Evolutionary conservation across 2,113 vertebrate genomes (phyloP).

Genomic region (Plotosus lineatus): DNA sequence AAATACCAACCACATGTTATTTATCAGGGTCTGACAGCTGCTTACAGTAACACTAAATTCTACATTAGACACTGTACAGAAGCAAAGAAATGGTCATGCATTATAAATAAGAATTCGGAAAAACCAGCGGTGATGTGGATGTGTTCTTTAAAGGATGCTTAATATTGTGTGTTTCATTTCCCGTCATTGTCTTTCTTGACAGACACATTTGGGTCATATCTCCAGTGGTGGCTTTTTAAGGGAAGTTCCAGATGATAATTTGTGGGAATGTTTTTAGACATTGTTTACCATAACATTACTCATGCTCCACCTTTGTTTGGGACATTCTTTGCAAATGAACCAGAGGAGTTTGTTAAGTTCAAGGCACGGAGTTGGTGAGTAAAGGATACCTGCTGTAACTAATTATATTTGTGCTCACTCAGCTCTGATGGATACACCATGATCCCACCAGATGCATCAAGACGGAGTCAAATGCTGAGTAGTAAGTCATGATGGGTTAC

Average conservation of each 20-base stretch:
- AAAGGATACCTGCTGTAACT: constrained; percentile 37
- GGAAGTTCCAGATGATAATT: constrained; percentile 45
- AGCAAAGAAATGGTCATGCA: not conserved
- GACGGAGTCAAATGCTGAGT: constrained; percentile 64
- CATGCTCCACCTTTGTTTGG: constrained; percentile 44
- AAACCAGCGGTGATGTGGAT: constrained; percentile 18
- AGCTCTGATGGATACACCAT: constrained; percentile 69
- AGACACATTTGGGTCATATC: constrained; percentile 17
- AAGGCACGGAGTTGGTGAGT: constrained; percentile 10
- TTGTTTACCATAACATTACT: constrained; percentile 41
- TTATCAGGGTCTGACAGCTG: not conserved
- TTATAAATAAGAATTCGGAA: constrained; percentile 3
- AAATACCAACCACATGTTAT: not conserved
- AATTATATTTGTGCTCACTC: constrained; percentile 57
- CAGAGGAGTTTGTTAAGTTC: constrained; percentile 8
- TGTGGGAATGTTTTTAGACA: constrained; percentile 35
- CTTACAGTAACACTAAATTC: not conserved
- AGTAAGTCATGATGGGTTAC: constrained; percentile 70
- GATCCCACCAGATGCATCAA: constrained; percentile 73
- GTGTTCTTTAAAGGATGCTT: constrained; percentile 9
- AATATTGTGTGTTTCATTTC: constrained; percentile 12
- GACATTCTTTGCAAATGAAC: constrained; percentile 44
- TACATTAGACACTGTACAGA: constrained; percentile 7
- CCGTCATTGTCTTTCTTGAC: constrained; percentile 10
- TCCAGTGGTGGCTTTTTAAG: constrained; percentile 33